Base-by-base conservation (phyloP, 1,140 invertebrate species). In the Argopecten irradians region DNA sequence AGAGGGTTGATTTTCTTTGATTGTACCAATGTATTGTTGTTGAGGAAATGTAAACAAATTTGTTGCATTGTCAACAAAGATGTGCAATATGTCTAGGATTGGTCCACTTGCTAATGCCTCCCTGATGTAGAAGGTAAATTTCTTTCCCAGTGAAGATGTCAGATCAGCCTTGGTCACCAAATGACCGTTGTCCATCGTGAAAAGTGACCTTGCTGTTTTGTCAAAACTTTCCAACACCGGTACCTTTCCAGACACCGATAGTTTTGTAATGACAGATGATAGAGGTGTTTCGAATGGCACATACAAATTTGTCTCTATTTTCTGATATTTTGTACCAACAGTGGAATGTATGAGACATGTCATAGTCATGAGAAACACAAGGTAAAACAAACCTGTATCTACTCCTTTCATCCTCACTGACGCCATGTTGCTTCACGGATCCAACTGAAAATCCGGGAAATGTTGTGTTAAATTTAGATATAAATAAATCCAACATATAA, bases 1-100 rank as follows among this genome's bases (percentile, higher is more conserved):
- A n/a, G 46, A 85, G n/a, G 89, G 87, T 46, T 83, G 36, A 84
- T 90, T 90, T 86, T 90, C 87, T 84, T 86, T 86, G n/a, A 90
- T 85, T 8, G 39, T 86, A 9, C 86, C 87, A 71, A 86, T 39
- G 39, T 88, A 90, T 14, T 87, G 84, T 85, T 88, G 89, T 34
- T 88, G 87, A 13, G 89, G 55, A 86, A 90, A 90, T 55, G 87
- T 39, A 55, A 88, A 86, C 34, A 88, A 39, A 14, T 86, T n/a
- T 36, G 71, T 84, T 71, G 86, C 86, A 46, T 87, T 86, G 39
- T 84, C 34, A 36, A 90, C 41, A 22, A 36, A 84, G n/a, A 90
- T 22, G 41, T 86, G 82, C 7, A 90, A 39, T 32, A 35, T 22
- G 35, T 88, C 83, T 34, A 88, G 41, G 71, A 86, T 85, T 32